Evolutionary conservation across 2,113 vertebrate genomes (phyloP).

Genomic region (Colossoma macropomum): DNA sequence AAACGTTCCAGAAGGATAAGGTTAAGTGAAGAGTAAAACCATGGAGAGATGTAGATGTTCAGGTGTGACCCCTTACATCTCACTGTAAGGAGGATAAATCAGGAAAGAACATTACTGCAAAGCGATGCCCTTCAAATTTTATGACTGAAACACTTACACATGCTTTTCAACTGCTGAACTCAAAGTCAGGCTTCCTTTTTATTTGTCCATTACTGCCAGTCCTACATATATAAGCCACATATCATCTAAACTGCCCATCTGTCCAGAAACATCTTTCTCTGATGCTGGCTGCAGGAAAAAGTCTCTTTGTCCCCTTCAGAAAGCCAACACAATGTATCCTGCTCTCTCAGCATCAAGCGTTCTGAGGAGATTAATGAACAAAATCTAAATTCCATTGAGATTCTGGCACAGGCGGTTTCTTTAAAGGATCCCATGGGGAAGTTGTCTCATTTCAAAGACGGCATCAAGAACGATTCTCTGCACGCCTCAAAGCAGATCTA

Average conservation of each 20-base stretch:
- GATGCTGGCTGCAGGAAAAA: constrained; percentile 20
- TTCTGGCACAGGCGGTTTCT: constrained; percentile 33
- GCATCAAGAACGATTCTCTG: neutral
- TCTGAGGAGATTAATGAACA: constrained; percentile 50
- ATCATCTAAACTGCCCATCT: constrained; percentile 54
- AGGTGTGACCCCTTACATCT: neutral
- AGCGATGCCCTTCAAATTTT: constrained; percentile 34
- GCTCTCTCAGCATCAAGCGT: constrained; percentile 31
- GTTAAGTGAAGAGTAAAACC: neutral
- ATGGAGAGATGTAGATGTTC: neutral
- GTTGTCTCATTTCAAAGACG: neutral
- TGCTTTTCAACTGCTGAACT: constrained; percentile 46
- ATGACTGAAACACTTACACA: constrained; percentile 19
- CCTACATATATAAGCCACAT: constrained; percentile 29
- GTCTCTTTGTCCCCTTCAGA: neutral
- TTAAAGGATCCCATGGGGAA: constrained; percentile 28
- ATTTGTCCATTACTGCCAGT: constrained; percentile 60
- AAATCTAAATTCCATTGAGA: constrained; percentile 23
- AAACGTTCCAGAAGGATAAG: neutral
- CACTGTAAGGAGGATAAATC: constrained; percentile 14
- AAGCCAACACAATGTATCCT: neutral
- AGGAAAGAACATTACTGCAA: neutral
- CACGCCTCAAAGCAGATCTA: constrained; percentile 2
- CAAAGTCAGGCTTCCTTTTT: constrained; percentile 31
- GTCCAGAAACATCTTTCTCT: constrained; percentile 24